Conservation (phyloP, 1,140 invertebrate genomes). For the Listronotus oregonensis region DNA sequence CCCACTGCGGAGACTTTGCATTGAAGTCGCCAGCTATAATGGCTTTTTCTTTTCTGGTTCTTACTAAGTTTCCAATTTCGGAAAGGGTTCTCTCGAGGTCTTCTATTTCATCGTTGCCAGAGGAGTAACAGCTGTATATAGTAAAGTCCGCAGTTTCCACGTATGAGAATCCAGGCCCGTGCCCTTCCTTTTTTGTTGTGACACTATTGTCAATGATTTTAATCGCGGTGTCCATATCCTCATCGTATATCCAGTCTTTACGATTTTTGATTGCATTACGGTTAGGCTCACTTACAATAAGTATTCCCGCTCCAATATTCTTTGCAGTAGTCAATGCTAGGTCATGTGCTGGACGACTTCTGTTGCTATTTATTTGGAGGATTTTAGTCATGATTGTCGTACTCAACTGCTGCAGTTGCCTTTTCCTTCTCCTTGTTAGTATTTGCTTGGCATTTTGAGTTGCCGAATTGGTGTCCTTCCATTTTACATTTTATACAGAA, state of each 20-base stretch:
- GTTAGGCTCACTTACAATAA: too few species aligned
- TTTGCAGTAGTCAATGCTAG: too few species aligned
- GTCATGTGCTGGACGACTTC: too few species aligned
- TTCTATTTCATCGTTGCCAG: conserved; percentile 7
- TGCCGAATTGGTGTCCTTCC: conserved; percentile 14
- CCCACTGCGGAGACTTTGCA: conserved; percentile 11
- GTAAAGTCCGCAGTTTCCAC: neutral
- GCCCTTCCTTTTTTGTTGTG: neutral
- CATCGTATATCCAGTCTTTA: neutral
- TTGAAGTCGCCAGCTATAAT: conserved; percentile 8
- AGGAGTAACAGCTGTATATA: conserved; percentile 17
- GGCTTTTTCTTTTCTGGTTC: neutral
- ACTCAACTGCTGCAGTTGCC: too few species aligned
- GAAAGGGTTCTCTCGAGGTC: neutral
- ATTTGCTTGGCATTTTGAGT: neutral
- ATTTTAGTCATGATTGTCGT: too few species aligned
- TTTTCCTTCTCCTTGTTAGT: too few species aligned
- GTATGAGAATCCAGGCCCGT: neutral
- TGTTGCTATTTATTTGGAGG: too few species aligned
- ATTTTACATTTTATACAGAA: conserved; percentile 6
- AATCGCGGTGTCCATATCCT: neutral
- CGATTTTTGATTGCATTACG: too few species aligned
- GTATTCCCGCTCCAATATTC: too few species aligned
- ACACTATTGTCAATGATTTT: neutral
- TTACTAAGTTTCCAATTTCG: neutral